phyloP scores from a whole-genome alignment of 1,140 invertebrate species.

The Zeugodacus cucurbitae region DNA sequence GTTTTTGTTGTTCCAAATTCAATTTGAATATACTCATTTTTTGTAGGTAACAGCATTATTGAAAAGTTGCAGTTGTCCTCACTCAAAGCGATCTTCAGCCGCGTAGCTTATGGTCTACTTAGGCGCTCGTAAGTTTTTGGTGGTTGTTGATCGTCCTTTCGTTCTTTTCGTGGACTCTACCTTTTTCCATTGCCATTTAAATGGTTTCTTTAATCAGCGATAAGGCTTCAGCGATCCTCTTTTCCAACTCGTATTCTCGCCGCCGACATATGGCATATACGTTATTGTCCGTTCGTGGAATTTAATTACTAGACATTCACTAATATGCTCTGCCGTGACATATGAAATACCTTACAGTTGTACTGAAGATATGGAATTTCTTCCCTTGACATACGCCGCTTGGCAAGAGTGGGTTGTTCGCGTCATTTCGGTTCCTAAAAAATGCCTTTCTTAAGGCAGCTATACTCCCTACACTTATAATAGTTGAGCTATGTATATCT shows the following conservation, averaged over 20 bases:
- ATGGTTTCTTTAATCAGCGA: conserved; percentile 31
- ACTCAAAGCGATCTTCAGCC: neutral
- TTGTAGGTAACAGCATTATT: neutral
- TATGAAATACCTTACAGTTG: neutral
- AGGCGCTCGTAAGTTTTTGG: neutral
- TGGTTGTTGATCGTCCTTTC: neutral
- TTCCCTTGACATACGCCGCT: neutral
- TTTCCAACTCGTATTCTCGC: neutral
- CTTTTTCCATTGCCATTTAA: neutral
- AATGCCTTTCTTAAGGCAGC: neutral
- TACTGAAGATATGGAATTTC: neutral
- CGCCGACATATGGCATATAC: neutral
- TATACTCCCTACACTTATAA: too few relatives aligned
- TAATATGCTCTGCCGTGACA: neutral
- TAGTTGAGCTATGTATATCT: too few relatives aligned
- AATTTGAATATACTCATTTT: neutral
- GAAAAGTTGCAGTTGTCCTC: neutral
- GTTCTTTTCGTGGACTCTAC: neutral
- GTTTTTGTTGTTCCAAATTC: neutral
- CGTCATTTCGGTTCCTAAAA: too few relatives aligned
- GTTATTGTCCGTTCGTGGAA: neutral
- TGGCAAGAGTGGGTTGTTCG: too few relatives aligned
- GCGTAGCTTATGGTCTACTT: neutral
- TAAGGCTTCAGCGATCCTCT: conserved; percentile 13
- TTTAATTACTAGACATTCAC: conserved; percentile 19